A percentile compares a stretch with the other conserved stretches of the same genome.
These are phyloP conservation scores for Centropus unirufus DNA, from an alignment of 2,113 vertebrate genomes.

Conservation along the genomic window DNA sequence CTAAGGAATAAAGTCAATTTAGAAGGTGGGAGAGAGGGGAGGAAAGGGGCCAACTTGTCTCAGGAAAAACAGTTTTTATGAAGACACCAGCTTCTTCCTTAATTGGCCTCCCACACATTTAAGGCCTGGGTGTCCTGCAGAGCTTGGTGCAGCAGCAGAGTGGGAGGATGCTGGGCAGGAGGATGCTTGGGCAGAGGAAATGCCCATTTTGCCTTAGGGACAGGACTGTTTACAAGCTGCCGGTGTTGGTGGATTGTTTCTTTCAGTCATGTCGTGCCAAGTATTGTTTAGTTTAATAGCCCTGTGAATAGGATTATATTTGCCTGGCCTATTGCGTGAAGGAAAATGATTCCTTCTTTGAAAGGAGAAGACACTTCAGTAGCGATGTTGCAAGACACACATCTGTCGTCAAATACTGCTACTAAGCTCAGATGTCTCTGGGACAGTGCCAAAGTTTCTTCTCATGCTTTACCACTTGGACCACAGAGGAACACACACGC, in stretches of 20 bases:
- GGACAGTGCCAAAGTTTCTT: not conserved
- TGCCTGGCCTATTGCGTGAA: conserved; percentile 59
- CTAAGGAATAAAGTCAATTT: not conserved
- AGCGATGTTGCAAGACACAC: conserved; percentile 62
- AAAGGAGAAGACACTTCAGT: conserved; percentile 68
- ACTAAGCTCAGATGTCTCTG: conserved; percentile 50
- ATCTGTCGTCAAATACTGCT: conserved; percentile 65
- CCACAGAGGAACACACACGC: not conserved
- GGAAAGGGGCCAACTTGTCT: not conserved
- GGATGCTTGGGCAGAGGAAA: conserved; percentile 5
- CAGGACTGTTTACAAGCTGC: conserved; percentile 41
- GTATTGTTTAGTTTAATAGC: conserved; percentile 68
- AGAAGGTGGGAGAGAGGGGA: not conserved
- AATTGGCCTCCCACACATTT: not conserved
- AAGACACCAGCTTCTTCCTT: not conserved
- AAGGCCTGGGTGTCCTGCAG: not conserved
- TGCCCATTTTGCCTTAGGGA: conserved; percentile 30
- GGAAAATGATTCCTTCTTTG: conserved; percentile 62
- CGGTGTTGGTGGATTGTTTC: conserved; percentile 38
- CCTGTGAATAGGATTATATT: conserved; percentile 65
- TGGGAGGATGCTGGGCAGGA: not conserved
- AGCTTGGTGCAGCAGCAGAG: not conserved
- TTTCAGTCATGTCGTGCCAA: conserved; percentile 53
- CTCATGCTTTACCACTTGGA: not conserved
- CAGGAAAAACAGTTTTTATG: not conserved